phyloP scores from a whole-genome alignment of 2,113 vertebrate species.

The Scartelaos histophorus region DNA sequence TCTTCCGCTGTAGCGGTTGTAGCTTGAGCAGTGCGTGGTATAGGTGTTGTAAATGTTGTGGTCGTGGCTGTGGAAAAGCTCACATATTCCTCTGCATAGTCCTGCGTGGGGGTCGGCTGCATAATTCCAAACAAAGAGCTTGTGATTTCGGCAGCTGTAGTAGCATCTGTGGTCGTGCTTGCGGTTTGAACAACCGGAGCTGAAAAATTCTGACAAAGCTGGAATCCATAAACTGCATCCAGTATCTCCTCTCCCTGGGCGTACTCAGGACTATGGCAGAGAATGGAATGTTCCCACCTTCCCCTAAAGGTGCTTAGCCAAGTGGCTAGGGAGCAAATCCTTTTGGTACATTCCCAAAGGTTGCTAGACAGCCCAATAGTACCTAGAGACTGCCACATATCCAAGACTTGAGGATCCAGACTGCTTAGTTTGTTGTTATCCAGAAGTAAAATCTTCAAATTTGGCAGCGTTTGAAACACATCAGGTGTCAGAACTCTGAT shows the following conservation, averaged over 20 bases:
- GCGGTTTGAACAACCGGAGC: slow-evolving; percentile 83
- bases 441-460: slow-evolving; percentile 94
- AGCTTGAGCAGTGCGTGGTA: slow-evolving; percentile 68
- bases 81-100: slow-evolving; percentile 94
- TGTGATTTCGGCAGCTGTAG: slow-evolving; percentile 77
- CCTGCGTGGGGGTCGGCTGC: slow-evolving; percentile 89
- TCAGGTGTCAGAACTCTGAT: slow-evolving; percentile 89
- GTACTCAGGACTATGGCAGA: slow-evolving; percentile 94
- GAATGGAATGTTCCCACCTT: slow-evolving; percentile 96
- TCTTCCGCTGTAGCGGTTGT: slow-evolving; percentile 77
- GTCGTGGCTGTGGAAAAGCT: slow-evolving; percentile 86
- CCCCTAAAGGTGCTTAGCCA: slow-evolving; percentile 95
- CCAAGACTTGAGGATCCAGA: slow-evolving; percentile 87
- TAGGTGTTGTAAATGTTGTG: slow-evolving; percentile 70
- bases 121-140: slow-evolving; percentile 89
- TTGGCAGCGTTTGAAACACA: slow-evolving; percentile 95
- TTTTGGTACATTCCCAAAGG: slow-evolving; percentile 97
- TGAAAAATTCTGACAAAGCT: slow-evolving; percentile 97
- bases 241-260: slow-evolving; percentile 99
- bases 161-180: slow-evolving; percentile 76
- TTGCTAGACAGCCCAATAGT: slow-evolving; percentile 93
- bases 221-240: slow-evolving; percentile 96
- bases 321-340: slow-evolving; percentile 92
- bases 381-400: slow-evolving; percentile 87
- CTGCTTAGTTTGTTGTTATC: slow-evolving; percentile 97